phyloP scores from a whole-genome alignment of 2,797 vertebrate genomes.

The Lates japonicus region DNA sequence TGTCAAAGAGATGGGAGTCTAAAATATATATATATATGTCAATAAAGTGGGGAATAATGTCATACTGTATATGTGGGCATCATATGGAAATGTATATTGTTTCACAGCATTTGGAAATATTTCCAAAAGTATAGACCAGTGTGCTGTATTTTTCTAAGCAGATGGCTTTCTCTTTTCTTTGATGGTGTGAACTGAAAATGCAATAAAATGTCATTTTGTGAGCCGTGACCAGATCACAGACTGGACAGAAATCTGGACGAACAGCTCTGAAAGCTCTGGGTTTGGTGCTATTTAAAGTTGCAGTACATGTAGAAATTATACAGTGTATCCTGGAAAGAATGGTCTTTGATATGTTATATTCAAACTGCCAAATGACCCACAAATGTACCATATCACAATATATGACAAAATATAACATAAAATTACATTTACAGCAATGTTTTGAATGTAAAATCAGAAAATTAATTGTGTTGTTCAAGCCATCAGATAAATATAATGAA shows the following conservation, averaged over 20 bases:
- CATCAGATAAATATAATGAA: not conserved
- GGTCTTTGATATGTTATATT: too few relatives aligned
- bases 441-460: not conserved
- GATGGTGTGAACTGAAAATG: conserved; percentile 62
- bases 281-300: not conserved
- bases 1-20: conserved; percentile 43
- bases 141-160: conserved; percentile 77
- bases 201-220: conserved; percentile 63
- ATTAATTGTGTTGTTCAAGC: not conserved
- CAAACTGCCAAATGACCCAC: too few relatives aligned
- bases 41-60: conserved; percentile 53
- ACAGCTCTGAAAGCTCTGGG: not conserved
- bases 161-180: conserved; percentile 43
- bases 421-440: too few relatives aligned
- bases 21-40: conserved; percentile 27
- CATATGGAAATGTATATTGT: conserved; percentile 59
- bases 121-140: conserved; percentile 32
- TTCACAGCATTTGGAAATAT: conserved; percentile 44
- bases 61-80: conserved; percentile 52
- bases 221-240: conserved; percentile 10
- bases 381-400: too few relatives aligned
- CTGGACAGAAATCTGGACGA: not conserved
- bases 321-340: not conserved
- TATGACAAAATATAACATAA: too few relatives aligned
- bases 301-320: not conserved